Evolutionary conservation across 1,140 invertebrate species (phyloP).

Genomic region (Ridgeia piscesae): DNA sequence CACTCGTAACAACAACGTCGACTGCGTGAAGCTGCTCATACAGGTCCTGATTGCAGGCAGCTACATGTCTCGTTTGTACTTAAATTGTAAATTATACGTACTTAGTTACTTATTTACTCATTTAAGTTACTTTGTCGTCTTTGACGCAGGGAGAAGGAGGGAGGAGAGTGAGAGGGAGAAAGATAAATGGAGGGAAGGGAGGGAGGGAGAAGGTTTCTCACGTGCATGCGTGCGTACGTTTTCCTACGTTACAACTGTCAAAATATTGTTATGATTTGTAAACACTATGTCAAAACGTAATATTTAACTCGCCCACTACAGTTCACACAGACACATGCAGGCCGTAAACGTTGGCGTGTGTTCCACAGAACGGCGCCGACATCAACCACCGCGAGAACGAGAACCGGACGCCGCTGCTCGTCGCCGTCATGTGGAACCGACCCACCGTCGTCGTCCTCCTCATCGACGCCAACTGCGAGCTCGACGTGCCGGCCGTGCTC

Average conservation of each 20-base stretch:
- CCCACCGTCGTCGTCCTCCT: background rate
- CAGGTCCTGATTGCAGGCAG: background rate
- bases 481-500: background rate
- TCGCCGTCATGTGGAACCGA: slow-evolving; percentile 1
- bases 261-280: background rate
- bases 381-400: slow-evolving; percentile 10
- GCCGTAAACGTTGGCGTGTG: background rate
- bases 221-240: no score
- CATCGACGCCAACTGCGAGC: background rate
- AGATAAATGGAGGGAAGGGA: no score
- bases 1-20: background rate
- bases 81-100: no score
- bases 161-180: no score
- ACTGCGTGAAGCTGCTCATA: slow-evolving; percentile 1
- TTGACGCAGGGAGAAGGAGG: no score
- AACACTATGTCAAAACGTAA: no score
- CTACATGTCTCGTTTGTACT: background rate
- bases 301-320: no score
- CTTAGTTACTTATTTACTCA: no score
- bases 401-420: background rate
- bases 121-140: no score
- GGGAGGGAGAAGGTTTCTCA: no score
- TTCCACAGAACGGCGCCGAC: background rate
- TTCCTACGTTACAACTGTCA: no score
- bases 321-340: background rate